phyloP scores from a whole-genome alignment of 1,140 invertebrate genomes.

The Chlorops oryzae region DNA sequence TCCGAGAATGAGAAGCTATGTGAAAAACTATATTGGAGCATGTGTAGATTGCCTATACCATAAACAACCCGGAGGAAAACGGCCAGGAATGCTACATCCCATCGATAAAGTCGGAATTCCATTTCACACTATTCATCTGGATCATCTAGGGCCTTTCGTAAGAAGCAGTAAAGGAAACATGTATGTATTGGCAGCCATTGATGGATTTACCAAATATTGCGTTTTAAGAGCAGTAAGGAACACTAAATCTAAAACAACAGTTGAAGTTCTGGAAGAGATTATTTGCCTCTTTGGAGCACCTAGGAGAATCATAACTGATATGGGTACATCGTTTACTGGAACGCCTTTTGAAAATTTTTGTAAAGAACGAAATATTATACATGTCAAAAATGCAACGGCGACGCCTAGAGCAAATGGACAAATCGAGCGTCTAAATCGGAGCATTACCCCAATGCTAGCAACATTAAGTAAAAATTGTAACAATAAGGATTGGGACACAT shows the following conservation, averaged over 20 bases:
- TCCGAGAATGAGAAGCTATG: no score
- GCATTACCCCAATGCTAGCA: no score
- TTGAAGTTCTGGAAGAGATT: constrained; percentile 20
- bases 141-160: no score
- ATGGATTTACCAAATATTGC: constrained; percentile 16
- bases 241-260: constrained; percentile 15
- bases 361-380: constrained; percentile 13
- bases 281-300: constrained; percentile 16
- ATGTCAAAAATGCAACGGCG: no score
- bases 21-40: background rate
- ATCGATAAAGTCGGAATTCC: no score
- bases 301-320: constrained; percentile 13
- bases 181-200: background rate
- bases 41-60: constrained; percentile 3
- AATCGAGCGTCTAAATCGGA: no score
- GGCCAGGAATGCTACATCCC: no score
- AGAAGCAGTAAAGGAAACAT: constrained; percentile 5
- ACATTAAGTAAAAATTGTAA: no score
- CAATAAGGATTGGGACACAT: no score
- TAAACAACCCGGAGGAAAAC: no score
- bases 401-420: no score
- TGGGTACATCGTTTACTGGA: constrained; percentile 14
- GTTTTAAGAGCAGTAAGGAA: constrained; percentile 21
- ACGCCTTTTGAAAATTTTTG: constrained; percentile 13
- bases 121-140: no score